phyloP scores from a whole-genome alignment of 1,140 invertebrate species.

The Chironomus tepperi region DNA sequence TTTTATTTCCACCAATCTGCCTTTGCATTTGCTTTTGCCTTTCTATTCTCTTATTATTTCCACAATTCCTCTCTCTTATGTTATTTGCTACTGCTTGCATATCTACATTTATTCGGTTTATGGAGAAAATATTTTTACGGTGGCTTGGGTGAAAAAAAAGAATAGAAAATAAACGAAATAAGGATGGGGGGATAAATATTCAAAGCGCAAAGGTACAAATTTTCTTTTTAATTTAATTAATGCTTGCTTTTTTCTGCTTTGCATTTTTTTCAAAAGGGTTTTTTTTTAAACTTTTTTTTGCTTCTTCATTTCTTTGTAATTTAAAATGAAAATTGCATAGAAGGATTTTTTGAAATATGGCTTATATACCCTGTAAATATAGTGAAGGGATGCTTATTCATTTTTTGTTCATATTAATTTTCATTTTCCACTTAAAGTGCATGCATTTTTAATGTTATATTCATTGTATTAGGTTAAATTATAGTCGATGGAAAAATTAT shows the following conservation, averaged over 20 bases:
- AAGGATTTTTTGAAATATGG: not conserved
- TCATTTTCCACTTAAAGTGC: too few relatives aligned
- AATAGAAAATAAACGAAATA: not conserved
- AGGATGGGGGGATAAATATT: not conserved
- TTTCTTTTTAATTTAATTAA: slow-evolving; percentile 15
- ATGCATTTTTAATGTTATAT: too few relatives aligned
- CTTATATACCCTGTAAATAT: too few relatives aligned
- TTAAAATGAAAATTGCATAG: not conserved
- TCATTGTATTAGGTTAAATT: too few relatives aligned
- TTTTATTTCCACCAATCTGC: not conserved
- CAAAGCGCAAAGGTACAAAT: slow-evolving; percentile 12
- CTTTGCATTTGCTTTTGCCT: too few relatives aligned
- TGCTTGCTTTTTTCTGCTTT: not conserved
- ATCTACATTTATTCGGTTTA: not conserved
- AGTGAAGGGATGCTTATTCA: too few relatives aligned
- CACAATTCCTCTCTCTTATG: not conserved
- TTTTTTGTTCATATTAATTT: too few relatives aligned
- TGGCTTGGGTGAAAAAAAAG: not conserved
- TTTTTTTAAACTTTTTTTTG: not conserved
- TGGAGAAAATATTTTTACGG: slow-evolving; percentile 6
- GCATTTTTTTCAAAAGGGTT: not conserved
- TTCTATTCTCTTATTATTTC: too few relatives aligned
- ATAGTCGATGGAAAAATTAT: too few relatives aligned
- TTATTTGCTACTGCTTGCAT: not conserved
- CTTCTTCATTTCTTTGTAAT: not conserved